Conservation (phyloP, 2,888 invertebrate genomes). For the Bibio marci region DNA sequence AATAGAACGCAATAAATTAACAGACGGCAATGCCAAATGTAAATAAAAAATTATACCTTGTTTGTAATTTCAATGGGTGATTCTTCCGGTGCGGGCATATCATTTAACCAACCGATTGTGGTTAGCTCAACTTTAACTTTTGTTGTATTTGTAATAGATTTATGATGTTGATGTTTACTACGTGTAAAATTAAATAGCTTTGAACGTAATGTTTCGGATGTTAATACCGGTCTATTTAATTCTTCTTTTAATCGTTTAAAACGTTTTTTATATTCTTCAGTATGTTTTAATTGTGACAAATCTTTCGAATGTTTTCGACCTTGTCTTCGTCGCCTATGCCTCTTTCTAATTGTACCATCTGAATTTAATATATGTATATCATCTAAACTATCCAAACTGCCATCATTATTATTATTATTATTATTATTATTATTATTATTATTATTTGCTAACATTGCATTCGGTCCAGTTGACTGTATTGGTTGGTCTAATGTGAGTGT, state of each 20-base stretch:
- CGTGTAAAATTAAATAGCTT: too few species aligned
- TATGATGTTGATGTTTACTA: background rate
- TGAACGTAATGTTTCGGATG: constrained; percentile 3
- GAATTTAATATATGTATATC: constrained; percentile 26
- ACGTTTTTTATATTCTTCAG: constrained; percentile 16
- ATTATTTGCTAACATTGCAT: background rate
- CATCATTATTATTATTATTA: constrained; percentile 17
- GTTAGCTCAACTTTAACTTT: too few species aligned
- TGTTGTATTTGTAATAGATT: background rate
- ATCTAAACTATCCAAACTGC: constrained; percentile 22
- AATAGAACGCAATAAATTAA: too few species aligned
- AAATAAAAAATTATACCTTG: too few species aligned
- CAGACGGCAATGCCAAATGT: too few species aligned
- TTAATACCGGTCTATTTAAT: constrained; percentile 20
- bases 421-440: too few species aligned
- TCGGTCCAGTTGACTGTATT: constrained; percentile 23
- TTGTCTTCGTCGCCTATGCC: constrained; percentile 25
- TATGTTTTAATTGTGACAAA: background rate
- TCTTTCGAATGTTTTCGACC: constrained; percentile 14
- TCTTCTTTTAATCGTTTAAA: constrained; percentile 23
- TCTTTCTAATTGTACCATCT: constrained; percentile 21
- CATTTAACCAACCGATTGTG: too few species aligned
- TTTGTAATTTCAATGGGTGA: too few species aligned
- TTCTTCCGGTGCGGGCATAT: too few species aligned
- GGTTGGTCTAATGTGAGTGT: constrained; percentile 24